phyloP scores from a whole-genome alignment of 2,888 invertebrate species.

The Drosophila stalkeri region DNA sequence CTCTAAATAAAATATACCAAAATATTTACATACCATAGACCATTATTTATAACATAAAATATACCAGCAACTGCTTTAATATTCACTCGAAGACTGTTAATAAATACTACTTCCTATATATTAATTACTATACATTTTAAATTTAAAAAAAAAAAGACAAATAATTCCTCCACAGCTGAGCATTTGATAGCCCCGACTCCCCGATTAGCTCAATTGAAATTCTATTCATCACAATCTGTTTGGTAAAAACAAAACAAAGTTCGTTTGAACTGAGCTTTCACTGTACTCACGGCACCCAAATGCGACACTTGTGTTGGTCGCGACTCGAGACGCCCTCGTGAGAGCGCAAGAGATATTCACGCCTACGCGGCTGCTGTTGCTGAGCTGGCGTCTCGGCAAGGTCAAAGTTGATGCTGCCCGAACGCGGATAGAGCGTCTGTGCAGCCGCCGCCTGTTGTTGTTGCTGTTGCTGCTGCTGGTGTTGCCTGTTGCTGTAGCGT shows the following conservation, averaged over 20 bases:
- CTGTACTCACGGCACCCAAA: conserved; percentile 83
- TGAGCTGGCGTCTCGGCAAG: conserved; percentile 4
- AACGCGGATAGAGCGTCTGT: conserved; percentile 39
- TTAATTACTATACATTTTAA: too few relatives aligned
- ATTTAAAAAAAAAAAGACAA: not conserved
- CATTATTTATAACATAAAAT: too few relatives aligned
- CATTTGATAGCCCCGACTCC: not conserved
- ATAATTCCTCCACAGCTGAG: not conserved
- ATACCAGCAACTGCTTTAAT: too few relatives aligned
- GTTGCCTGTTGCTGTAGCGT: conserved; percentile 35
- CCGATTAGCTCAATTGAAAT: not conserved
- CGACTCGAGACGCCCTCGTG: conserved; percentile 46
- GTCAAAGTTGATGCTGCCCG: conserved; percentile 28
- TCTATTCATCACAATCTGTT: not conserved
- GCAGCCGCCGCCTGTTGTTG: conserved; percentile 31
- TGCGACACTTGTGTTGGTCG: conserved; percentile 70
- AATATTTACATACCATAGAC: too few relatives aligned
- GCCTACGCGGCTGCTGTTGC: conserved; percentile 33
- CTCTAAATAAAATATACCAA: too few relatives aligned
- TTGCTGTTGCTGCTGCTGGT: conserved; percentile 47
- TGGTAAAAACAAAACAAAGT: not conserved
- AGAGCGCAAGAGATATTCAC: conserved; percentile 45
- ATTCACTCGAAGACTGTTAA: too few relatives aligned
- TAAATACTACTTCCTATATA: too few relatives aligned
- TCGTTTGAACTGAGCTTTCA: not conserved